These are phyloP conservation scores for Episyrphus balteatus DNA, from an alignment of 1,140 invertebrate species.

Conservation along the genomic window DNA sequence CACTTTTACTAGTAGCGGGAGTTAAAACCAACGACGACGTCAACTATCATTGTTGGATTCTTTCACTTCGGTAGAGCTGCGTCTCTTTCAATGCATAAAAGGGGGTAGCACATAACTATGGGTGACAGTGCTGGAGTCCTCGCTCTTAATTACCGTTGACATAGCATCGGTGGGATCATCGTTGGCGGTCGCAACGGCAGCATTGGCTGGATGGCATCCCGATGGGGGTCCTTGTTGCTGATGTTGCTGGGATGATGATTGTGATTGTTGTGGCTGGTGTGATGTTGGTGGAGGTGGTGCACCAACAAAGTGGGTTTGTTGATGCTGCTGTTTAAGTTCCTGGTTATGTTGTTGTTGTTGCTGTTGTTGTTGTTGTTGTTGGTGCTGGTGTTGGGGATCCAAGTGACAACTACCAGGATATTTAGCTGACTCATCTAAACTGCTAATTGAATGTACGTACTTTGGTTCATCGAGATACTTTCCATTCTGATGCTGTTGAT, in stretches of 20 bases:
- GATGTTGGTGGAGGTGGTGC: neutral
- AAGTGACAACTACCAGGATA: constrained; percentile 19
- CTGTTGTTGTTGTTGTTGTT: constrained; percentile 8
- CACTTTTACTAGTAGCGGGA: too few relatives aligned
- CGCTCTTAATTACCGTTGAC: constrained; percentile 32
- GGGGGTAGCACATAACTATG: constrained; percentile 35
- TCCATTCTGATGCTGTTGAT: constrained; percentile 16
- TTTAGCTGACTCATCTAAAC: constrained; percentile 9
- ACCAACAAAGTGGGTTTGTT: neutral
- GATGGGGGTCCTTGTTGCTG: neutral
- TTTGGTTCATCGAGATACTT: constrained; percentile 6
- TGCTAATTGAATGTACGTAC: constrained; percentile 8
- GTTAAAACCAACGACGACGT: too few relatives aligned
- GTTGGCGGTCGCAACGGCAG: neutral
- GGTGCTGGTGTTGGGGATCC: constrained; percentile 8
- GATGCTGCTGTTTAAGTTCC: constrained; percentile 9
- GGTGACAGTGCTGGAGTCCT: constrained; percentile 16
- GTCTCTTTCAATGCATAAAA: constrained; percentile 38
- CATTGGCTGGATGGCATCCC: neutral
- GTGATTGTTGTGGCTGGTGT: constrained; percentile 4
- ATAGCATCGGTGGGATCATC: neutral
- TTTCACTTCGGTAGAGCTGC: constrained; percentile 2
- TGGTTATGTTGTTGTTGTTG: constrained; percentile 7
- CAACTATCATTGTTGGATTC: too few relatives aligned
- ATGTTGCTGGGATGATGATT: neutral